Conservation (phyloP, 1,140 invertebrate species). For the Coboldia fuscipes region DNA sequence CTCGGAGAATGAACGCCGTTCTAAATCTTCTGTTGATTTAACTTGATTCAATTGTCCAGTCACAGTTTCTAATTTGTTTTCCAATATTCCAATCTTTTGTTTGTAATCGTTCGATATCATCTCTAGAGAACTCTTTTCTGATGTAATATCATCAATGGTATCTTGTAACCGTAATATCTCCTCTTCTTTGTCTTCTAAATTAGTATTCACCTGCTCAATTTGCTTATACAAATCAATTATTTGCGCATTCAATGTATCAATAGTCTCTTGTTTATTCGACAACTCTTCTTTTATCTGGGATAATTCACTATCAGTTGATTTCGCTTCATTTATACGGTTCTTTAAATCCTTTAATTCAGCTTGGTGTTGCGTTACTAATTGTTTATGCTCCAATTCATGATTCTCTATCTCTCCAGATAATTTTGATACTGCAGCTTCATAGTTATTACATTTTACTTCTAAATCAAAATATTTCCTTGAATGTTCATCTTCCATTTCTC, state of each 20-base stretch:
- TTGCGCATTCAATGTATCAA: constrained; percentile 15
- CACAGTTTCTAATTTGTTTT: constrained; percentile 15
- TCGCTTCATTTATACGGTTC: no score
- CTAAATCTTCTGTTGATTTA: constrained; percentile 8
- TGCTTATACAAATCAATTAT: constrained; percentile 11
- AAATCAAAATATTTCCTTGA: no score
- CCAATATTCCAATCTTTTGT: constrained; percentile 16
- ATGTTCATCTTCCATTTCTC: no score
- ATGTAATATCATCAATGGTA: constrained; percentile 17
- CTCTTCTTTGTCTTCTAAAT: constrained; percentile 11
- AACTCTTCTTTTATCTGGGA: constrained; percentile 11
- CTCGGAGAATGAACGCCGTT: constrained; percentile 17
- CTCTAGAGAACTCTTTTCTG: constrained; percentile 28
- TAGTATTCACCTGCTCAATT: constrained; percentile 12
- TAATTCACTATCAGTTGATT: no score
- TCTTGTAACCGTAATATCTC: constrained; percentile 11
- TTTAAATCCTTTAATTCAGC: no score
- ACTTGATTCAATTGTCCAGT: constrained; percentile 2
- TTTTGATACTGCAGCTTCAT: no score
- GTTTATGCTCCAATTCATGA: no score
- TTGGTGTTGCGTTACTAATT: no score
- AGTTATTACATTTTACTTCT: no score
- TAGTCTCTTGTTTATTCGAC: constrained; percentile 12
- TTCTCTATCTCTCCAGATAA: no score
- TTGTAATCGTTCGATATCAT: constrained; percentile 22